Base-by-base conservation (phyloP, 2,888 invertebrate species). In the Lasioglossum figueresi region DNA sequence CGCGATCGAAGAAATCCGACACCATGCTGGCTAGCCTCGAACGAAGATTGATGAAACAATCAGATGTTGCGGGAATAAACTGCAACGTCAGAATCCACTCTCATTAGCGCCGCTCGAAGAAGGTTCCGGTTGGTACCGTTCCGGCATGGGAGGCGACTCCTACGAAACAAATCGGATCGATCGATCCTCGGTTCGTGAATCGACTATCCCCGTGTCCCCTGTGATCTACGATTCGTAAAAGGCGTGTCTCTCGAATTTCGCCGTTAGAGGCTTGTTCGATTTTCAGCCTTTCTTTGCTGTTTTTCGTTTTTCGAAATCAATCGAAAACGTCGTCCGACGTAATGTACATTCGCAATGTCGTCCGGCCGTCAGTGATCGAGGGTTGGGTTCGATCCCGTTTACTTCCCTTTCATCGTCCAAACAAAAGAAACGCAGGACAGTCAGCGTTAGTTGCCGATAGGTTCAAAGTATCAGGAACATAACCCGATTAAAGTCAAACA, bases 371-470 rank as follows among this genome's bases (percentile, higher is more conserved):
- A 34, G 85, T 80, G 76, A 85, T 83, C 80, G 84, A 85, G 31
- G 70, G 23, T 71, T 66, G 52, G 82, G 27, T 37, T 82, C 80
- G 85, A 84, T 82, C 83, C 73, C 68, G 66, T 76, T 76, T 27
- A 27, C 63, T 63, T 72, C 56, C 63, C 74, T 79, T 78, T 80
- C 78, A 78, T 88, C 82, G 84, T 84, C 79, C 73, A 79, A 91
- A 91, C 78, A 84, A 89, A 88, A 85, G 76, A 80, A 83, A 90
- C 86, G 86, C 82, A 88, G 81, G 80, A 88, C 77, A 82, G 88
- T 88, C 83, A 84, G 82, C 83, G 76, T 82, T 82, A 78, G 84
- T 84, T 23, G 82, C 82, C 83, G 90, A 85, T 76, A 77, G 74
- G 68, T 83, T 81, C 68, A 79, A 72, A 86, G 74, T 80, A 80